Percentiles rank a stretch among this genome's conserved stretches.
phyloP scores from a whole-genome alignment of 2,797 vertebrate genomes.

The Emydoidea blandingii region DNA sequence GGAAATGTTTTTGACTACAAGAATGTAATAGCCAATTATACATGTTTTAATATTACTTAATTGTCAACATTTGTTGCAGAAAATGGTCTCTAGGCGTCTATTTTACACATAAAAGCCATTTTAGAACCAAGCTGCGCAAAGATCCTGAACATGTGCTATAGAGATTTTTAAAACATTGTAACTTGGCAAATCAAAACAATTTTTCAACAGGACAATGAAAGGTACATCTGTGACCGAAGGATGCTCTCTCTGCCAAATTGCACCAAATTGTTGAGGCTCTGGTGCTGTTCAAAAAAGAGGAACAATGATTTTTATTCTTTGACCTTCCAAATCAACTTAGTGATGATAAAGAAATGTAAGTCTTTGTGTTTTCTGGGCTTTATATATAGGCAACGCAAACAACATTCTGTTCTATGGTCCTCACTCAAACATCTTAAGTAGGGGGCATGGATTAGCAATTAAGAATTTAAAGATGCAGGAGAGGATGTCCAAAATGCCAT shows the following conservation, averaged over 20 bases:
- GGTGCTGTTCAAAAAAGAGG: not conserved
- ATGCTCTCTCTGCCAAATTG: not conserved
- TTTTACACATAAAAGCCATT: not conserved
- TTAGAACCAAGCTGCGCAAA: not conserved
- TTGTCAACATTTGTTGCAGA: not conserved
- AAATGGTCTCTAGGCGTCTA: not conserved
- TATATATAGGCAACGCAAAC: not conserved
- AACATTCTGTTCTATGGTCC: fast-evolving
- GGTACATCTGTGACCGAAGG: not conserved
- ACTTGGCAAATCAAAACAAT: not conserved
- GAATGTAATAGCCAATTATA: not conserved
- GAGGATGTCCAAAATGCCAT: not conserved
- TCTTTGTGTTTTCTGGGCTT: not conserved
- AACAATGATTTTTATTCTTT: not conserved
- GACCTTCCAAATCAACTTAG: not conserved
- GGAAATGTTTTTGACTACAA: not conserved
- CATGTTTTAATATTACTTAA: not conserved
- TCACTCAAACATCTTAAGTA: not conserved
- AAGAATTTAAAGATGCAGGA: not conserved
- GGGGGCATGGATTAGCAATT: not conserved
- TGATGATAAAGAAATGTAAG: not conserved
- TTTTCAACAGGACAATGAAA: not conserved
- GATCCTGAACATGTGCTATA: not conserved
- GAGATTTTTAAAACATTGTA: not conserved
- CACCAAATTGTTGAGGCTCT: not conserved